These are phyloP conservation scores for Eristalis pertinax DNA, from an alignment of 2,888 invertebrate genomes.

Conservation along the genomic window DNA sequence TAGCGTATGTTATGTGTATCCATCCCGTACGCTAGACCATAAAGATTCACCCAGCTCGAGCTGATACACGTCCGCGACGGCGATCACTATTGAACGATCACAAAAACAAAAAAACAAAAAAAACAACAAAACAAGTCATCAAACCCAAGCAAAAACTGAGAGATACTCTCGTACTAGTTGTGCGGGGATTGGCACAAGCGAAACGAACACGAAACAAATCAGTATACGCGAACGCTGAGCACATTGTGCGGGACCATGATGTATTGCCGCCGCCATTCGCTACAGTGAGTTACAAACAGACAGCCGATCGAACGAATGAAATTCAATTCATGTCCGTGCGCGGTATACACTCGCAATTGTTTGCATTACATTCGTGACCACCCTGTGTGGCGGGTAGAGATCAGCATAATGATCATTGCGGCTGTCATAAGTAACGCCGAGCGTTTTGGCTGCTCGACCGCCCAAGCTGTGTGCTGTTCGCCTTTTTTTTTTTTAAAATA, in stretches of 20 bases:
- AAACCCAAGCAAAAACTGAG: slow-evolving; percentile 43
- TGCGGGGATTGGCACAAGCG: slow-evolving; percentile 24
- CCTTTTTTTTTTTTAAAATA: slow-evolving; percentile 14
- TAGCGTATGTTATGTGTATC: slow-evolving; percentile 15
- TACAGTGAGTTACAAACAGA: background rate
- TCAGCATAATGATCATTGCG: slow-evolving; percentile 52
- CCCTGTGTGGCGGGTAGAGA: slow-evolving; percentile 16
- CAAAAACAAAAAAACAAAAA: slow-evolving; percentile 21
- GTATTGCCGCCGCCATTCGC: background rate
- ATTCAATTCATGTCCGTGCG: background rate
- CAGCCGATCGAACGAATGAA: background rate
- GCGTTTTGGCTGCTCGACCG: no score
- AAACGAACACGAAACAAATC: slow-evolving; percentile 9
- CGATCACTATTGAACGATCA: slow-evolving; percentile 10
- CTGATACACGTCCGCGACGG: slow-evolving; percentile 2
- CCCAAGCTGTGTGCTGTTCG: background rate
- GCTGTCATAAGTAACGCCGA: slow-evolving; percentile 23
- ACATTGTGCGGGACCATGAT: background rate
- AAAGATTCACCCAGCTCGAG: background rate
- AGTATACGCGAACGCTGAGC: slow-evolving; percentile 2
- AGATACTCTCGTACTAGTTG: slow-evolving; percentile 11
- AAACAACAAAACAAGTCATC: slow-evolving; percentile 43
- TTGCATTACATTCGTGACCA: slow-evolving; percentile 7
- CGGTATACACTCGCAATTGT: background rate
- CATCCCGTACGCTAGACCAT: slow-evolving; percentile 9